Base-by-base conservation (phyloP, 2,888 invertebrate species). In the Cacoxenus indagator region DNA sequence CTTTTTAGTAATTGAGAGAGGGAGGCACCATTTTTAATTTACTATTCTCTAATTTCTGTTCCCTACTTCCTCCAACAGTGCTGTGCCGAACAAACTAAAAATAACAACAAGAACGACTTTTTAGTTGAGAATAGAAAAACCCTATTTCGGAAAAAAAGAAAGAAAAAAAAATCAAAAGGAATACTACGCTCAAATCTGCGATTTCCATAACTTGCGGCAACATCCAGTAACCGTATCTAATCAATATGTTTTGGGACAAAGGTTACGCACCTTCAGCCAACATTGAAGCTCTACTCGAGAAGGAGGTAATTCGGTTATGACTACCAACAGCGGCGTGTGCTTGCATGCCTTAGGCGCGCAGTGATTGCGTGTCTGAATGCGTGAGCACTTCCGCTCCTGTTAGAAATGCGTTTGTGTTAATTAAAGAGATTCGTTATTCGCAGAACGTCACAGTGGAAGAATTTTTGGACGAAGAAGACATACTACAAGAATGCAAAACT, bases 401-500 rank as follows among this genome's bases (percentile, higher is more conserved):
- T 46, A 8, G 54, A 43, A n/a, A 14, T 27, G 51, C 5, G 9
- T 31, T 31, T 31, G 31, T 5, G 9, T 8, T 31, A 8, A 31
- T 31, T 8, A 31, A 31, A 5, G 9, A 5, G 9, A 48, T n/a
- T 31, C 54, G 6, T 29, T 29, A 19, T 48, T 68, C 69, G 70
- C 89, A 98, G 97, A 94, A 96, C 92, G 94, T 96, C 76, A 95
- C 95, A 68, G 90, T 98, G 74, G 92, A 93, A 84, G 96, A 97
- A 88, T 91, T 98, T 76, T 91, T 98, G 91, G 96, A 98, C 87
- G 95, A 96, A 87, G 97, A 97, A 86, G 96, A 97, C 89, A 94
- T 98, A 85, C 91, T 98, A 78, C 96, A 96, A 88, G 97, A 98
- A 91, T 97, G 97, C 89, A 96, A 96, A 90, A 93, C 93, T 76